Conservation (phyloP, 1,140 invertebrate species). For the Coenobita brevimanus region DNA sequence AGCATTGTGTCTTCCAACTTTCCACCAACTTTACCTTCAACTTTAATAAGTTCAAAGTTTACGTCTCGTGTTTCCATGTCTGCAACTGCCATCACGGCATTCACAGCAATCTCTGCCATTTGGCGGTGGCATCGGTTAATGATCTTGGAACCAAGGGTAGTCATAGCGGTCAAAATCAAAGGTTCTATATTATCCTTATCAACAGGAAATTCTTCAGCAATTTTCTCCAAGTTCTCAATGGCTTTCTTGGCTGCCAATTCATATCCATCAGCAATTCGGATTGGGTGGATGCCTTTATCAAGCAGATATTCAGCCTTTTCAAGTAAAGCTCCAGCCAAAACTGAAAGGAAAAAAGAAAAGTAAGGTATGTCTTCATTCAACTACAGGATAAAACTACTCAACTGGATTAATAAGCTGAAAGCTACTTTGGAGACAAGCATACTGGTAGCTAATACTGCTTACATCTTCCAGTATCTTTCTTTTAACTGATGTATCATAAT, state of each 20-base stretch:
- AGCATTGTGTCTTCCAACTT: conserved; percentile 97
- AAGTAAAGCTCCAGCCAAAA: conserved; percentile 91
- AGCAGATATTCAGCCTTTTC: conserved; percentile 95
- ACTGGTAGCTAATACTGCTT: no score
- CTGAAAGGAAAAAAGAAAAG: conserved; percentile 73
- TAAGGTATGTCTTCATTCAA: background rate
- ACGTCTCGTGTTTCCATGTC: conserved; percentile 96
- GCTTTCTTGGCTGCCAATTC: conserved; percentile 96
- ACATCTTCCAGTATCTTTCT: no score
- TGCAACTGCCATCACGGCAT: conserved; percentile 94
- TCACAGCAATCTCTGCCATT: conserved; percentile 99
- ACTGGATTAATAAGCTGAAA: no score
- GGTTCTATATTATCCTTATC: conserved; percentile 88
- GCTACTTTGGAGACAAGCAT: no score
- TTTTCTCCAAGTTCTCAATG: conserved; percentile 88
- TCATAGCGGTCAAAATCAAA: conserved; percentile 96
- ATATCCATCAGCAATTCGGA: conserved; percentile 98
- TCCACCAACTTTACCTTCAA: conserved; percentile 98
- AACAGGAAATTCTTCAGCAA: conserved; percentile 92
- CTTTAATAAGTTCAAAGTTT: conserved; percentile 99
- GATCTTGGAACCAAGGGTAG: conserved; percentile 99
- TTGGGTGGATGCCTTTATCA: conserved; percentile 98
- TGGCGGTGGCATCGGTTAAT: conserved; percentile 83
- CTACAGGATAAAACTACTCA: no score
- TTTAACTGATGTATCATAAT: no score